These are phyloP conservation scores for Diadumene lineata DNA, from an alignment of 92 coral and sea anemone species.

Conservation along the genomic window DNA sequence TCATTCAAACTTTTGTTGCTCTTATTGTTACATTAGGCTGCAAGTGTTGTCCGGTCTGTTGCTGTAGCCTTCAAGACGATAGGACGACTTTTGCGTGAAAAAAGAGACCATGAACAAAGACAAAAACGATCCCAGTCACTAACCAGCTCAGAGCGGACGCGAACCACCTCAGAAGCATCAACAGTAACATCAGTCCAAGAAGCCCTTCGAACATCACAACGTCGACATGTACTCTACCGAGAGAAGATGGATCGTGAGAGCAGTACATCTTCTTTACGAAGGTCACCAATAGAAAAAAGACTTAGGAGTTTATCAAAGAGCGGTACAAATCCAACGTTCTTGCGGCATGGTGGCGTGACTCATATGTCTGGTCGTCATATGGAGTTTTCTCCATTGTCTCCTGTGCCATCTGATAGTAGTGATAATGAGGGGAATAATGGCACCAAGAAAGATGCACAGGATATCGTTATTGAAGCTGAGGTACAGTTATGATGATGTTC, in stretches of 20 bases:
- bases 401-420: slow-evolving; percentile 95
- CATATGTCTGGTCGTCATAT: slow-evolving; percentile 86
- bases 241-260: slow-evolving; percentile 35
- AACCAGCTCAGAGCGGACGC: slow-evolving; percentile 83
- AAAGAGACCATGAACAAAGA: slow-evolving; percentile 62
- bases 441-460: slow-evolving; percentile 12
- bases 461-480: background rate
- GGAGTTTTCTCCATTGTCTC: slow-evolving; percentile 93
- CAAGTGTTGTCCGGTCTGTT: slow-evolving; percentile 93
- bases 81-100: slow-evolving; percentile 85
- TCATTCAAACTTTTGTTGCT: background rate
- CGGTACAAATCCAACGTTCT: slow-evolving; percentile 69
- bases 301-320: slow-evolving; percentile 49
- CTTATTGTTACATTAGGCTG: slow-evolving; percentile 58
- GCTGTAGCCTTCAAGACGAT: slow-evolving; percentile 93
- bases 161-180: slow-evolving; percentile 90
- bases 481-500: background rate
- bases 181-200: slow-evolving; percentile 74
- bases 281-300: slow-evolving; percentile 56
- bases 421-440: slow-evolving; percentile 73
- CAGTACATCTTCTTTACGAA: slow-evolving; percentile 46
- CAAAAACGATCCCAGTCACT: slow-evolving; percentile 66
- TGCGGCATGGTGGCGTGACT: slow-evolving; percentile 63
- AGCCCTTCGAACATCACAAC: slow-evolving; percentile 50
- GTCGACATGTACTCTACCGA: slow-evolving; percentile 62